Evolutionary conservation across 2,888 invertebrate species (phyloP).

Genomic region (Aplocera efformata): DNA sequence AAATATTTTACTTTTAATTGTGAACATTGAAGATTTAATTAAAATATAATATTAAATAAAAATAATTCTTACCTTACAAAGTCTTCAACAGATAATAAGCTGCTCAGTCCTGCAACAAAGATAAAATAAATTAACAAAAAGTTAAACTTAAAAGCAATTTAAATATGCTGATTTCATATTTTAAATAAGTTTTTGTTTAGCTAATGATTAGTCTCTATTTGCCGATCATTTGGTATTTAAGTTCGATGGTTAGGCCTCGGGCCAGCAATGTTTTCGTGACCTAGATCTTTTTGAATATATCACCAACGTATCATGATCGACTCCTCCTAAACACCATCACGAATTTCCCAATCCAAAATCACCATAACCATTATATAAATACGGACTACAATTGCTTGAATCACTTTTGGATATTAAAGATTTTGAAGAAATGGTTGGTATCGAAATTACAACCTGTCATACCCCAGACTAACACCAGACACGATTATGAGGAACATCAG

Average conservation of each 20-base stretch:
- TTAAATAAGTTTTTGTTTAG: slow-evolving; percentile 55
- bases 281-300: slow-evolving; percentile 68
- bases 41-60: too few species aligned
- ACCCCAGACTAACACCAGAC: slow-evolving; percentile 67
- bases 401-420: slow-evolving; percentile 27
- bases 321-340: slow-evolving; percentile 29
- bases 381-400: slow-evolving; percentile 35
- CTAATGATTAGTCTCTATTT: slow-evolving; percentile 66
- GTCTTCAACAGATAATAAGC: slow-evolving; percentile 18
- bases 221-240: slow-evolving; percentile 71
- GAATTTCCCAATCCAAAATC: slow-evolving; percentile 26
- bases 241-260: slow-evolving; percentile 62
- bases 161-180: slow-evolving; percentile 51
- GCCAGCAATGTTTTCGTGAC: slow-evolving; percentile 73
- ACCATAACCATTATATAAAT: slow-evolving; percentile 25
- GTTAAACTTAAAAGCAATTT: slow-evolving; percentile 37
- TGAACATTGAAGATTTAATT: too few species aligned
- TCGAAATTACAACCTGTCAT: slow-evolving; percentile 76
- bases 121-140: slow-evolving; percentile 33
- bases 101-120: slow-evolving; percentile 42
- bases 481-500: slow-evolving; percentile 61
- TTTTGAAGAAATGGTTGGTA: slow-evolving; percentile 43
- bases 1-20: too few species aligned
- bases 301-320: slow-evolving; percentile 43
- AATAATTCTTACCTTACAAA: slow-evolving; percentile 39